A percentile compares a stretch with the other conserved stretches of the same genome.
Conservation (phyloP, 2,888 invertebrate genomes). For the Choristoneura rosaceana region DNA sequence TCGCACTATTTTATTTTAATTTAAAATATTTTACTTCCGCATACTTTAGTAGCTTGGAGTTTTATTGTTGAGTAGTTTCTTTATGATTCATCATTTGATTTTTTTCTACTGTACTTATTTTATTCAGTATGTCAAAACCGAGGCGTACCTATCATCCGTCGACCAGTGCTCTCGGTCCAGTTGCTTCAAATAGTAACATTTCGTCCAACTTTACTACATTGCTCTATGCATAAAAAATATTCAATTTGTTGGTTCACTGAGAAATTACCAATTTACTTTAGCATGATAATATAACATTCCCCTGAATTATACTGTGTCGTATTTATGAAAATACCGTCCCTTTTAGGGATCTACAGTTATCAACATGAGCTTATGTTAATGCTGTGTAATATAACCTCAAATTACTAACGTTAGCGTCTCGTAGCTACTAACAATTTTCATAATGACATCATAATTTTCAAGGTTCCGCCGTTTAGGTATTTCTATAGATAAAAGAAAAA, state of each 20-base stretch:
- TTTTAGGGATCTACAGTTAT: neutral
- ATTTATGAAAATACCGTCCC: slow-evolving; percentile 17
- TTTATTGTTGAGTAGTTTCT: too few species aligned
- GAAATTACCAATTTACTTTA: slow-evolving; percentile 4
- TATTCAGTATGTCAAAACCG: neutral
- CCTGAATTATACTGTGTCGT: slow-evolving; percentile 4
- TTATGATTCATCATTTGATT: neutral
- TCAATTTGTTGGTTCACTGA: slow-evolving; percentile 15
- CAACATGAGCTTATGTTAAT: slow-evolving; percentile 26
- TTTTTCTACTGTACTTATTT: slow-evolving; percentile 10
- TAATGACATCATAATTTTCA: slow-evolving; percentile 33
- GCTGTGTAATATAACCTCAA: slow-evolving; percentile 29
- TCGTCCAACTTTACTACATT: neutral
- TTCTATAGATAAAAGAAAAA: neutral
- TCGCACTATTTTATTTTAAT: too few species aligned
- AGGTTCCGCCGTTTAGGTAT: neutral
- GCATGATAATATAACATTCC: slow-evolving; percentile 9
- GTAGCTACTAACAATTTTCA: slow-evolving; percentile 23
- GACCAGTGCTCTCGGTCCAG: slow-evolving; percentile 28
- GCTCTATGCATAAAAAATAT: slow-evolving; percentile 6
- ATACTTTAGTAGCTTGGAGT: too few species aligned
- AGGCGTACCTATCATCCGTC: slow-evolving; percentile 7
- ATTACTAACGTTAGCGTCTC: slow-evolving; percentile 27
- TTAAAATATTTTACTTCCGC: too few species aligned
- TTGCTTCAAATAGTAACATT: slow-evolving; percentile 20